Base-by-base conservation (phyloP, 2,113 vertebrate species). In the Sander lucioperca region DNA sequence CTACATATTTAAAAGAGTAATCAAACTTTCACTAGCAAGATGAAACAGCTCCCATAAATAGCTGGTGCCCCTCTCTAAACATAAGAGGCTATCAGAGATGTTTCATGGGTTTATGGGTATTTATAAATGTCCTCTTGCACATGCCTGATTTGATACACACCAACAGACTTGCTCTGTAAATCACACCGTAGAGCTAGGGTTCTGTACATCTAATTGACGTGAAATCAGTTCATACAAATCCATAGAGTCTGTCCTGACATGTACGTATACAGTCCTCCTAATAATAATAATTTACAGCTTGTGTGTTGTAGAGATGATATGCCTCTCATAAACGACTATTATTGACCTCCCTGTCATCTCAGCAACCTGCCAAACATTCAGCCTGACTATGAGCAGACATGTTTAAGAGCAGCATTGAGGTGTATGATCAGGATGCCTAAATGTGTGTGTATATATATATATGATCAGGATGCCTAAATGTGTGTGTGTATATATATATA, bases 271-370 rank as follows among this genome's bases (percentile, higher is more conserved):
- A 92, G 77, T 47, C 23, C 15, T 62, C 16, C 23, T 79, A 58
- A 47, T 25, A 27, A 65, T 30, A 56, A 63, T 56, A 58, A 91
- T 93, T 91, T 84, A 88, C 72, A 74, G 81, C 70, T 71, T 78
- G 74, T 71, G 81, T 75, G 74, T 84, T 80, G 74, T 66, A 67
- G 76, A 83, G 83, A 67, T 77, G 65, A 68, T 80, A 62, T 72
- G 18, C 57, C 59, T 58, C 77, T 79, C 59, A 86, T 89, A 88
- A 92, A 90, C 51, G 48, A 54, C 83, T 86, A 90, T 94, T 89
- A 90, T 82, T 93, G 85, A 91, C 59, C 66, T 68, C n/a, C 51
- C 79, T 88, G 86, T 88, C 89, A 89, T 80, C 43, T 71, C 79
- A 64, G 58, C 71, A 80, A n/a, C n/a, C n/a, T n/a, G n/a, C n/a